Percentiles rank a stretch among this genome's conserved stretches.
phyloP scores from a whole-genome alignment of 1,140 invertebrate species.

The Diprion similis region DNA sequence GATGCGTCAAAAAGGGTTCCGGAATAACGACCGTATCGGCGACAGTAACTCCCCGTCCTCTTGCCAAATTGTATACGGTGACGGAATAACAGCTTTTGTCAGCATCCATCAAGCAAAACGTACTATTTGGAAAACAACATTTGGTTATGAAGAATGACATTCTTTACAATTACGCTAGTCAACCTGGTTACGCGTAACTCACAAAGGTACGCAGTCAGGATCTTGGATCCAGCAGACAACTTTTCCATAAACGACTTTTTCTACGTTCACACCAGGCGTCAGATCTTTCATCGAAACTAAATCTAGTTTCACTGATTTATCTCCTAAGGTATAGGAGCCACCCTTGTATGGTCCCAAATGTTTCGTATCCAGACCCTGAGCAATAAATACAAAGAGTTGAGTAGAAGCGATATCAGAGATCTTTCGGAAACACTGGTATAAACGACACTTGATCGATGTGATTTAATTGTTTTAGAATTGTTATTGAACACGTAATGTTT shows the following conservation, averaged over 20 bases:
- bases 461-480: not conserved
- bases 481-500: slow-evolving; percentile 15
- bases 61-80: slow-evolving; percentile 84
- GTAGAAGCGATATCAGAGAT: slow-evolving; percentile 17
- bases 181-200: slow-evolving; percentile 46
- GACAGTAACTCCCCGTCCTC: slow-evolving; percentile 81
- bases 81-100: slow-evolving; percentile 75
- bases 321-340: slow-evolving; percentile 64
- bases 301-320: slow-evolving; percentile 64
- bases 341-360: slow-evolving; percentile 69
- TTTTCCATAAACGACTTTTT: slow-evolving; percentile 77
- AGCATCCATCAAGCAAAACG: slow-evolving; percentile 82
- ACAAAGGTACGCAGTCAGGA: slow-evolving; percentile 81
- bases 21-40: slow-evolving; percentile 84
- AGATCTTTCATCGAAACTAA: slow-evolving; percentile 62
- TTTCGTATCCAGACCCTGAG: slow-evolving; percentile 64
- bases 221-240: slow-evolving; percentile 82
- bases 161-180: not conserved
- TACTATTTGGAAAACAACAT: slow-evolving; percentile 61
- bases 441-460: not conserved
- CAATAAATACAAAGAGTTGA: slow-evolving; percentile 24
- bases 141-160: slow-evolving; percentile 9
- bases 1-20: slow-evolving; percentile 73
- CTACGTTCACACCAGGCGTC: slow-evolving; percentile 66
- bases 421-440: slow-evolving; percentile 9